phyloP scores from a whole-genome alignment of 1,140 invertebrate species.

The Cepaea nemoralis region DNA sequence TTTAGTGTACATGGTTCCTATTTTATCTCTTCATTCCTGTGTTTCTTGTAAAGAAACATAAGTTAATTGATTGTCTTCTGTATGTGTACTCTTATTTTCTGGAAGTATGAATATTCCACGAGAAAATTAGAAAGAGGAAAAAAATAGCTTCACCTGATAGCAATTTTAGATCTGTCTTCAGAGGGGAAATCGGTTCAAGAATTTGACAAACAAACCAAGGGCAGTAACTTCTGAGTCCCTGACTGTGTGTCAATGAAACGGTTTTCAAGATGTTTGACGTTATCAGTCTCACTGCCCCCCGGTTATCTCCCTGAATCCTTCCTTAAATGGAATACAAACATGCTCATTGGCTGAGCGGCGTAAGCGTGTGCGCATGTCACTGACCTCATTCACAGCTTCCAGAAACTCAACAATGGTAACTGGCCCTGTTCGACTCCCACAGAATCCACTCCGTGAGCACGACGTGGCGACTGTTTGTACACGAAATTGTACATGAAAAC shows the following conservation, averaged over 20 bases:
- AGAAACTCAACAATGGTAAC: background rate
- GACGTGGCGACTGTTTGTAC: background rate
- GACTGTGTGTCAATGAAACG: background rate
- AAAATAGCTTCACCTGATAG: no score
- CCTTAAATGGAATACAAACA: constrained; percentile 13
- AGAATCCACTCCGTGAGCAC: background rate
- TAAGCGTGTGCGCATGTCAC: background rate
- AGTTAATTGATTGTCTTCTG: no score
- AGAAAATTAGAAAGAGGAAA: no score
- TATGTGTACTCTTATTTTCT: no score
- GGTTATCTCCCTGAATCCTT: background rate
- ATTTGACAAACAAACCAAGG: constrained; percentile 5
- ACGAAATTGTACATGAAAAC: background rate
- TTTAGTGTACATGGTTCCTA: no score
- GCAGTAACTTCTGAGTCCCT: background rate
- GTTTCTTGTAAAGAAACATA: no score
- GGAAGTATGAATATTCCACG: no score
- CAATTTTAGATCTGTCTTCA: no score
- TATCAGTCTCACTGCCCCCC: background rate
- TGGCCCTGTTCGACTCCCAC: background rate
- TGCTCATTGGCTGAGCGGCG: background rate
- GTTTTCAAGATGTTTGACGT: background rate
- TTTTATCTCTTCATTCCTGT: no score
- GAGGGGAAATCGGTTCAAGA: no score
- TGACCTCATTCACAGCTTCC: background rate